Evolutionary conservation across 2,888 invertebrate species (phyloP).

Genomic region (Allolobophora icterica): DNA sequence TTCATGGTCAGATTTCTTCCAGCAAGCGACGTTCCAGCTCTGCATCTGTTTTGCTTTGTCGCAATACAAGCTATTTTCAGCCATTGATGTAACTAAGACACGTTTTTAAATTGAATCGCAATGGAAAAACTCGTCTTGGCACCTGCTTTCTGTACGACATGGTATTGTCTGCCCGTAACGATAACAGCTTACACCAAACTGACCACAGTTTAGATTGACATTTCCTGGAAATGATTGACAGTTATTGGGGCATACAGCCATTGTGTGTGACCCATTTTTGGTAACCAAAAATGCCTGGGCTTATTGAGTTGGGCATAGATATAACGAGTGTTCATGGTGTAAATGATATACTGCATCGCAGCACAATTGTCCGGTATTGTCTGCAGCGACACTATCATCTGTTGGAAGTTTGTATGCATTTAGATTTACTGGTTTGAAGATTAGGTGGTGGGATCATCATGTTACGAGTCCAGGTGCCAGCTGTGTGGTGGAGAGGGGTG

Average conservation of each 20-base stretch:
- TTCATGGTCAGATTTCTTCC: too few species aligned
- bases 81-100: too few species aligned
- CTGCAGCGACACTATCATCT: not conserved
- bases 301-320: not conserved
- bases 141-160: too few species aligned
- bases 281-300: not conserved
- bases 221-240: not conserved
- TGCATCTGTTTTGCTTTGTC: too few species aligned
- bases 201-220: not conserved
- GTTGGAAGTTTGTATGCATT: not conserved
- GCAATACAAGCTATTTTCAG: too few species aligned
- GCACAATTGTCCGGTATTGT: not conserved
- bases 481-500: not conserved
- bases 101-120: not conserved
- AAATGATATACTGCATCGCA: not conserved
- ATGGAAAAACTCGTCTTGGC: not conserved
- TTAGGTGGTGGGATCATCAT: not conserved
- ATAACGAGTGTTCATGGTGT: too few species aligned
- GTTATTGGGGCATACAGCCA: not conserved
- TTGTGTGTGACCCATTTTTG: not conserved
- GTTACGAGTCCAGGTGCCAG: not conserved
- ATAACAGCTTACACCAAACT: slow-evolving; percentile 7
- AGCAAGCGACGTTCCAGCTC: too few species aligned
- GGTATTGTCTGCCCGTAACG: not conserved
- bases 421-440: not conserved